Evolutionary conservation across 2,888 invertebrate genomes (phyloP), one percentile per base, ranked within the genome.

Genomic region (Ectropis crepuscularia): DNA sequence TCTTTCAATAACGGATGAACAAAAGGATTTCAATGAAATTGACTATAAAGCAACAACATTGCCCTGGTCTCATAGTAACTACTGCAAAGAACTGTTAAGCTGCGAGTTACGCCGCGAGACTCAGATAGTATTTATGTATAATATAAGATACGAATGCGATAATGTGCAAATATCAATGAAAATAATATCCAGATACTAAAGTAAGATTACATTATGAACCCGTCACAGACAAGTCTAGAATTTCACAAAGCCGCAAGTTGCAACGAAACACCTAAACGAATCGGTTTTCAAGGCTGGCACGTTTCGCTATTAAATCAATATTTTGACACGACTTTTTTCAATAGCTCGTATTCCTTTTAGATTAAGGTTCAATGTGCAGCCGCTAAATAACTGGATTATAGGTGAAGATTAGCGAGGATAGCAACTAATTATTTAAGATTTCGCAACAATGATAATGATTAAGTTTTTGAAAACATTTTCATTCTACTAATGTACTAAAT

Each of bases 241-340:
- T 71, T 71, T 67, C 68, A 70, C 68, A 70, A 69, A 61, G 54
- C 58, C 54, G 53, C 66, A 66, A 60, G 42, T 69, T 64, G 67
- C 62, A 72, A 68, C 62, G 65, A 70, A 74, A 73, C 63, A 70
- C 74, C 70, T 69, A 69, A 68, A 66, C 71, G 67, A 71, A 74
- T 71, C 65, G 50, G 46, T 65, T 66, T 65, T 57, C 75, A 73
- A 75, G 72, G 74, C 16, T 73, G 70, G 48, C 59, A 57, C 50
- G 63, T 67, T 70, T 70, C 62, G 54, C 64, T 65, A 55, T 62
- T 41, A 68, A 65, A 64, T 65, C 63, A 67, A 68, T 68, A 67
- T 66, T 70, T 65, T 68, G 66, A 66, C 64, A 61, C 57, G 43
- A 63, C 11, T 16, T 55, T 38, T 49, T 11, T 11, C 5, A 37